A percentile compares a stretch with the other conserved stretches of the same genome.
These are phyloP conservation scores for Hedychridium roseum DNA, from an alignment of 2,888 invertebrate genomes.

Conservation along the genomic window DNA sequence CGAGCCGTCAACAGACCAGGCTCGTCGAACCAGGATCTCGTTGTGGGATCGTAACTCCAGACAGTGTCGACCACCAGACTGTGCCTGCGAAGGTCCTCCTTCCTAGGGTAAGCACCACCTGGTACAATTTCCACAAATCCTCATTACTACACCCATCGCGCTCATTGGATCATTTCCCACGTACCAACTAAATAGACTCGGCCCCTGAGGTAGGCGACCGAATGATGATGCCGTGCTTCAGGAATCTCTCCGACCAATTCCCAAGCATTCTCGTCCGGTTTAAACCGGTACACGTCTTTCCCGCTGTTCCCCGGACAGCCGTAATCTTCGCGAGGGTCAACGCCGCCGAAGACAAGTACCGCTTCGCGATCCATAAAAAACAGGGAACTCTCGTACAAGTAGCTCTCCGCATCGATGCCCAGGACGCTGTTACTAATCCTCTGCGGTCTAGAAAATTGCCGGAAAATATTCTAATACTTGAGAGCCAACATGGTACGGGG, in stretches of 20 bases:
- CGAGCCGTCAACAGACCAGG: conserved; percentile 69
- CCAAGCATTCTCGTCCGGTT: conserved; percentile 72
- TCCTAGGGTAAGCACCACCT: conserved; percentile 75
- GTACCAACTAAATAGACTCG: conserved; percentile 74
- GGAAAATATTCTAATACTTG: neutral
- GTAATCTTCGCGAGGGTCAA: conserved; percentile 71
- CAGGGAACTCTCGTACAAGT: conserved; percentile 66
- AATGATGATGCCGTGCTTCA: conserved; percentile 76
- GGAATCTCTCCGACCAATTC: conserved; percentile 74
- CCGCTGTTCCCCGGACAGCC: conserved; percentile 70
- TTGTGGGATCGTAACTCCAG: conserved; percentile 75
- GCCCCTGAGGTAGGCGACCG: conserved; percentile 71
- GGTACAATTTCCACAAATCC: conserved; percentile 4
- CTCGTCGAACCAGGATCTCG: conserved; percentile 72
- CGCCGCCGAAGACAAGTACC: conserved; percentile 75
- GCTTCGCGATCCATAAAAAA: conserved; percentile 70
- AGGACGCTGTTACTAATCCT: conserved; percentile 36
- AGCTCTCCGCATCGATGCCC: conserved; percentile 57
- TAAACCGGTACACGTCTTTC: conserved; percentile 71
- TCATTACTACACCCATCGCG: conserved; percentile 3
- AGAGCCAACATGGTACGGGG: neutral
- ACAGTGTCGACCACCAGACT: conserved; percentile 70
- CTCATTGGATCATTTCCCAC: conserved; percentile 11
- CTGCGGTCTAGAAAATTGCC: conserved; percentile 22
- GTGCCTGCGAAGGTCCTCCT: conserved; percentile 68